These are phyloP conservation scores for Odobenus rosmarus DNA, from an alignment of 2,113 vertebrate species.

Conservation along the genomic window DNA sequence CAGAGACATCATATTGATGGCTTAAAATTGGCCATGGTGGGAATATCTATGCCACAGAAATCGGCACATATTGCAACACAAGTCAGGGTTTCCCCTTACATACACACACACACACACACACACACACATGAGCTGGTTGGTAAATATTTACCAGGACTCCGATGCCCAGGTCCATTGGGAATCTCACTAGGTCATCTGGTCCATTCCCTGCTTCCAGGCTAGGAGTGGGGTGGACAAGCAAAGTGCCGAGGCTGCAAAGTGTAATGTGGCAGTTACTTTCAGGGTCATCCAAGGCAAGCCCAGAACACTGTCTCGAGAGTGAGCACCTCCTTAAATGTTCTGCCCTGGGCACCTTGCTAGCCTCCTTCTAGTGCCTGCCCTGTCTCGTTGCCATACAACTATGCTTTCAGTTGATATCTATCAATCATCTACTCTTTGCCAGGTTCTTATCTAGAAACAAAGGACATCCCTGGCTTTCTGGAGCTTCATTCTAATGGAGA, in stretches of 20 bases:
- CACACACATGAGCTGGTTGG: not conserved
- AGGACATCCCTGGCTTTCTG: not conserved
- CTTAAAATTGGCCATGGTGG: not conserved
- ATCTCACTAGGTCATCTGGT: not conserved
- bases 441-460: constrained; percentile 52
- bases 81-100: not conserved
- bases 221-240: not conserved
- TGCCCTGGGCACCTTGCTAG: not conserved
- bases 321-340: not conserved
- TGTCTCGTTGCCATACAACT: not conserved
- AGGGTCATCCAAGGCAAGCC: not conserved
- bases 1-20: not conserved
- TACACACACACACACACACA: not conserved
- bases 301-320: not conserved
- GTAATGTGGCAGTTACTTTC: not conserved
- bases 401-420: constrained; percentile 40
- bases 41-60: not conserved
- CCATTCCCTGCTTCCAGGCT: not conserved
- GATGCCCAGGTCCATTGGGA: not conserved
- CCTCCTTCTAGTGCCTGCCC: not conserved
- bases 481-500: not conserved
- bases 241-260: not conserved
- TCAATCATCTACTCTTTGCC: not conserved
- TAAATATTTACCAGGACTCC: not conserved
- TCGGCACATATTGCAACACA: not conserved